Evolutionary conservation across 1,140 invertebrate genomes (phyloP).

Genomic region (Drosophila funebris): DNA sequence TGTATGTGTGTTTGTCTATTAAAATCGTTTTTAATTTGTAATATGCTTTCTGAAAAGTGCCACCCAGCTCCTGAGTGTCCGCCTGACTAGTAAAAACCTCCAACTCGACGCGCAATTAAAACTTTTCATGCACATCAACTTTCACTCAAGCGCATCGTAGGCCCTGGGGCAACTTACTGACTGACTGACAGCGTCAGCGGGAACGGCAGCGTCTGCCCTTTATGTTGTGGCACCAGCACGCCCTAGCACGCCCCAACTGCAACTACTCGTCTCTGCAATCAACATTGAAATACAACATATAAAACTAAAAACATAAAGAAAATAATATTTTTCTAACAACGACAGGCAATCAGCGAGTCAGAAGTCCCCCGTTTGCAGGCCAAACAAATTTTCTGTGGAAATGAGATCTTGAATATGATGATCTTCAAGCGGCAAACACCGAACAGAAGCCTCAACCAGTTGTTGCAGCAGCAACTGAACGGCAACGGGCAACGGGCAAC

Average conservation of each 20-base stretch:
- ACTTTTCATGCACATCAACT: conserved; percentile 81
- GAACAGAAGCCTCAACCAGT: conserved; percentile 47
- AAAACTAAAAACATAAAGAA: conserved; percentile 60
- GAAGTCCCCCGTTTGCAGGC: conserved; percentile 23
- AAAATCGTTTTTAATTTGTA: neutral
- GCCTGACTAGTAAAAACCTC: conserved; percentile 28
- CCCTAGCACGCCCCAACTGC: conserved; percentile 47
- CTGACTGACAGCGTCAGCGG: conserved; percentile 75
- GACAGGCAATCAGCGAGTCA: conserved; percentile 69
- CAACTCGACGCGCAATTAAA: conserved; percentile 78
- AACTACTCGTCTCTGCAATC: conserved; percentile 46
- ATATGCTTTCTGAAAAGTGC: conserved; percentile 37
- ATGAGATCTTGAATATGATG: conserved; percentile 70
- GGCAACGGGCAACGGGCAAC: no score
- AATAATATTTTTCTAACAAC: conserved; percentile 82
- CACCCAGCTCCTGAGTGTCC: conserved; percentile 45
- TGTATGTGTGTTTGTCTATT: no score
- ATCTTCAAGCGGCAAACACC: conserved; percentile 45
- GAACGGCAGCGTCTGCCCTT: conserved; percentile 40
- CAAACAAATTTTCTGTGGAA: conserved; percentile 63
- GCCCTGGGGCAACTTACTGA: conserved; percentile 48
- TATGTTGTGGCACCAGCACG: conserved; percentile 33
- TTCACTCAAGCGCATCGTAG: conserved; percentile 66
- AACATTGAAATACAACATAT: neutral
- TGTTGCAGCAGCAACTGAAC: no score